Evolutionary conservation across 2,113 vertebrate genomes (phyloP), one percentile per base, ranked within the genome.

Genomic region (Tautogolabrus adspersus): DNA sequence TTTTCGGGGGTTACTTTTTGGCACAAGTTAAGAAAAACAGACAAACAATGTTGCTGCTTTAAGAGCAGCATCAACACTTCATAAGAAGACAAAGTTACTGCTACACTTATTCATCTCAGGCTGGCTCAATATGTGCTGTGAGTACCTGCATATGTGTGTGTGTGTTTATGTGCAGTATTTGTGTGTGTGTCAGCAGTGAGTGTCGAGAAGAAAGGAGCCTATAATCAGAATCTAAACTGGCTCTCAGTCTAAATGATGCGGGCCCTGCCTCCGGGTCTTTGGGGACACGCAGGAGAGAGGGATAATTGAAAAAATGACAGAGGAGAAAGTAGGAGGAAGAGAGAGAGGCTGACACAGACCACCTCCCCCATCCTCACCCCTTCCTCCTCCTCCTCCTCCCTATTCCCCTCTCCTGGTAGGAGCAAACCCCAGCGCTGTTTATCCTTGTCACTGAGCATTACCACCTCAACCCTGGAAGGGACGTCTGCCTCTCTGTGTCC

Each of bases 251-350:
- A 93, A 94, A 93, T 84, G 89, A 94, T 92, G 86, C 77, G 75
- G 85, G 72, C 86, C 87, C 78, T 88, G 83, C 83, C 87, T 89
- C 84, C 49, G 79, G 85, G 86, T 91, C 91, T 88, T 85, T 59
- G 62, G 85, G 85, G 91, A 90, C 81, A 84, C 75, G 42, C 85
- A 73, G 79, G 80, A 82, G 91, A 88, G 91, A 91, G 64, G 83
- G 93, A 93, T 94, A 94, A 95, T 93, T 95, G 93, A 94, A 95
- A 95, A 94, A 93, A 94, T 93, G 94, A 94, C 94, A 94, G 79
- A 90, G 88, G 85, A 90, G 89, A 88, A 81, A 63, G 82, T 81
- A 89, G 68, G 82, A 93, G 88, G 80, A 87, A 77, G 67, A 87
- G 74, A 83, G 75, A 77, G 84, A 75, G 73, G 63, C 79, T 84